A percentile compares a stretch with the other conserved stretches of the same genome.
Conservation (phyloP, 2,797 vertebrate genomes). For the Pygocentrus nattereri region DNA sequence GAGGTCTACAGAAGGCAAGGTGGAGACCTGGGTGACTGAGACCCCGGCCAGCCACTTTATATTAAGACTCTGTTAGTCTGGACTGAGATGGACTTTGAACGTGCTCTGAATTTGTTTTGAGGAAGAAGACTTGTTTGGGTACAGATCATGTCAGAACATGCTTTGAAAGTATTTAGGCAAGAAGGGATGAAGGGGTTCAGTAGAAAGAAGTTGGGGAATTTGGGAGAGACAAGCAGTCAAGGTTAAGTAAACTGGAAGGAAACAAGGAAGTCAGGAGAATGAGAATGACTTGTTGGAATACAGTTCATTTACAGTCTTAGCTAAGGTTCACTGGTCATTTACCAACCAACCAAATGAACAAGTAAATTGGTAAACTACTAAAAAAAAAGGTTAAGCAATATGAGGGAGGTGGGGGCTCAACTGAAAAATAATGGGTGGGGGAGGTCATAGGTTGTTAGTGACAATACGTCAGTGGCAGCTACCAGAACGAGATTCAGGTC, state of each 20-base stretch:
- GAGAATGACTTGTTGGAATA: background rate
- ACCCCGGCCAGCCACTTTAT: background rate
- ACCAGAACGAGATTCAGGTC: background rate
- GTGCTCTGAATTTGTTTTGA: background rate
- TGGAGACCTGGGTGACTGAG: slow-evolving; percentile 70
- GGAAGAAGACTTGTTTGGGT: background rate
- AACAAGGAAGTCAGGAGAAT: background rate
- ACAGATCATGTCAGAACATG: background rate
- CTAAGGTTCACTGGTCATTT: background rate
- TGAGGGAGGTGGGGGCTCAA: background rate
- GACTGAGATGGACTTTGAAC: slow-evolving; percentile 12
- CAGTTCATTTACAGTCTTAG: background rate
- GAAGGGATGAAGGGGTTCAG: background rate
- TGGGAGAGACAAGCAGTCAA: background rate
- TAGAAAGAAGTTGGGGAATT: background rate
- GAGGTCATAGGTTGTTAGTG: background rate
- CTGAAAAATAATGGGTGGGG: too few relatives aligned
- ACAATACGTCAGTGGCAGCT: too few relatives aligned
- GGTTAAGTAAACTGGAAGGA: background rate
- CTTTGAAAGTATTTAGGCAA: background rate
- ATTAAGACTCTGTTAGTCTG: background rate
- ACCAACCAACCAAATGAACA: background rate
- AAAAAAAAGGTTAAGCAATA: background rate
- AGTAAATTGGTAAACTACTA: background rate
- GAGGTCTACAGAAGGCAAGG: slow-evolving; percentile 88